Evolutionary conservation across 2,113 vertebrate species (phyloP), one percentile per base, ranked within the genome.

Genomic region (Rousettus leschenaultii): DNA sequence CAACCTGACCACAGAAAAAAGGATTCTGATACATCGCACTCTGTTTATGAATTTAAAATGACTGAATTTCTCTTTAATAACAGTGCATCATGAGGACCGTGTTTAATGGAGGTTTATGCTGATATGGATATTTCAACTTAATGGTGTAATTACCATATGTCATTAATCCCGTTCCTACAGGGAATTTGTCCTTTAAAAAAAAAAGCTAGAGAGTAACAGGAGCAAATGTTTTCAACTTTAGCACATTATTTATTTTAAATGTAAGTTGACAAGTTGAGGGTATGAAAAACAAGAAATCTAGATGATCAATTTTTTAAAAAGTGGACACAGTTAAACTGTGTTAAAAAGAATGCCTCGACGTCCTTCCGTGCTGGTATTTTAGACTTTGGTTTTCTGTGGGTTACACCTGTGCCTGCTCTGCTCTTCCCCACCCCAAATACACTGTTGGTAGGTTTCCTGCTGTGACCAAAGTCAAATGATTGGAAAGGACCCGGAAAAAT

Each of bases 91-190:
- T 96, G 92, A 97, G 89, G 78, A 95, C 87, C 93, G 74, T 94
- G 68, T 97, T 98, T 98, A 86, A 97, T 98, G 94, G 96, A 91
- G 77, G 61, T 38, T 97, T 87, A 63, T 91, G 82, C 66, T 94
- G 38, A 77, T 94, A 85, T 38, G 91, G 94, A 15, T 91, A 73
- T 86, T 96, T 94, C 92, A 94, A 2, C 91, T 57, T 93, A 96
- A 91, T 95, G 53, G 35, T 95, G 19, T 96, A 97, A 98, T 98
- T 98, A 95, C 87, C 96, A 45, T 94, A 95, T 92, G 86, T 43
- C 96, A 98, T 97, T 97, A 95, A 24, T 94, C 96, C 95, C 95
- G 48, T 61, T 96, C 94, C 74, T 96, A 85, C 59, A 48, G 94
- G 82, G 73, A 95, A 66, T 92, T 95, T 57, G 6, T 89, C 66